Percentiles rank a stretch among this genome's conserved stretches.
Evolutionary conservation across 2,113 vertebrate species (phyloP).

Genomic region (Sula dactylatra): DNA sequence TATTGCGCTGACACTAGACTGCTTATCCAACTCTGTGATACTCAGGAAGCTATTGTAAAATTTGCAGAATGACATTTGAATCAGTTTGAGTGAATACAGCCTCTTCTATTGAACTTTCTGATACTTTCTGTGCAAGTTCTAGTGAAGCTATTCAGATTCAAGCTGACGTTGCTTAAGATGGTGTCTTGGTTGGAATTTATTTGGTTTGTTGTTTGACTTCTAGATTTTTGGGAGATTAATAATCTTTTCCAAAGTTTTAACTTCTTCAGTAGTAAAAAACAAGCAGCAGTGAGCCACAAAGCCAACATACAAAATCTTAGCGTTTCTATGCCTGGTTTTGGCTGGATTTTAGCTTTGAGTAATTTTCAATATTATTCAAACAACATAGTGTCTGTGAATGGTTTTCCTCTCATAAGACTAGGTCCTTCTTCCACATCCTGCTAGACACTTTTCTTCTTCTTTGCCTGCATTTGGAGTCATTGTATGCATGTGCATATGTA

Average conservation of each 20-base stretch:
- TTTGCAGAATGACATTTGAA: not conserved
- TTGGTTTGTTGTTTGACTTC: not conserved
- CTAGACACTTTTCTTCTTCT: not conserved
- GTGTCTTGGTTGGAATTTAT: not conserved
- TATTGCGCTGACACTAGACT: not conserved
- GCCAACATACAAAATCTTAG: not conserved
- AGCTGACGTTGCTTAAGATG: not conserved
- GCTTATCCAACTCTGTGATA: not conserved
- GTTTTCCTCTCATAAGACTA: not conserved
- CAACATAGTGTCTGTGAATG: not conserved
- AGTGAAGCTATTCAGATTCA: not conserved
- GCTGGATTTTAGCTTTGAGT: not conserved
- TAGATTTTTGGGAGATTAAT: not conserved
- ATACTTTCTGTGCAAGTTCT: not conserved
- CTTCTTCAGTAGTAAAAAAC: not conserved
- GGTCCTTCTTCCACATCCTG: not conserved
- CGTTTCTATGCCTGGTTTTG: not conserved
- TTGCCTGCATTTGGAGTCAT: not conserved
- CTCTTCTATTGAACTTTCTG: not conserved
- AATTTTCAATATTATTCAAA: not conserved
- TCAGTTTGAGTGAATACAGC: not conserved
- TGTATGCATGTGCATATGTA: too few relatives aligned
- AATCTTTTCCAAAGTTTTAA: not conserved
- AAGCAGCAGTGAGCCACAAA: not conserved
- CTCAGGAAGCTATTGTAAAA: not conserved